phyloP scores from a whole-genome alignment of 2,113 vertebrate genomes.

The Motacilla tschutschensis region DNA sequence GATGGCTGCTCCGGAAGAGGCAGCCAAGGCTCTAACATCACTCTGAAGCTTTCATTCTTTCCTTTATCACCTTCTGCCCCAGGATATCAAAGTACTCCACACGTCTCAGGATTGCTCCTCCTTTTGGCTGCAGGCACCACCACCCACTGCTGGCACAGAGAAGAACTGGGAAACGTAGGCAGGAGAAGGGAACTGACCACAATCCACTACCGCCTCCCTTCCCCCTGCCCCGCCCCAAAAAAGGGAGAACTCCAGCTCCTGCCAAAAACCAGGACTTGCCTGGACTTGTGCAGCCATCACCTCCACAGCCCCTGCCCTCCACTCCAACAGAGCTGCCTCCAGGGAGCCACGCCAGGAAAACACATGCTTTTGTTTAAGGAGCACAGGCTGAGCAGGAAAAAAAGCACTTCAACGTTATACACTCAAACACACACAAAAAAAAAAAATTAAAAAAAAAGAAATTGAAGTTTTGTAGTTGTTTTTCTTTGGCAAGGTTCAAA shows the following conservation, averaged over 20 bases:
- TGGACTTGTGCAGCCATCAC: slow-evolving; percentile 2
- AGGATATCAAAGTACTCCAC: neutral
- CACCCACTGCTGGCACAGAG: neutral
- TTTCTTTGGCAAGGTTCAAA: slow-evolving; percentile 13
- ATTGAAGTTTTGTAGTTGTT: neutral
- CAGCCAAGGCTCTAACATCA: neutral
- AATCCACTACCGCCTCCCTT: neutral
- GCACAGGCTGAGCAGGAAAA: neutral
- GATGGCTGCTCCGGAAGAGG: neutral
- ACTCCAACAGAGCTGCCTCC: neutral
- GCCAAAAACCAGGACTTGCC: neutral
- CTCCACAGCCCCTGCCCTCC: neutral
- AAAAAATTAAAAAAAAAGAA: neutral
- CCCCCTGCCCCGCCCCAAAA: rapidly evolving
- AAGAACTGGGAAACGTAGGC: neutral
- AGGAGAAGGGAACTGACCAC: neutral
- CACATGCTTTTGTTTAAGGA: slow-evolving; percentile 58
- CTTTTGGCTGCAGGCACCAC: neutral
- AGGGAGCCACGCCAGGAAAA: slow-evolving; percentile 25
- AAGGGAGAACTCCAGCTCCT: neutral
- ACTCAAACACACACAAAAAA: neutral
- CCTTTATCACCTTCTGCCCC: slow-evolving; percentile 27
- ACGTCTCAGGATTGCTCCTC: neutral
- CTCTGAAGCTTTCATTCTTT: neutral
- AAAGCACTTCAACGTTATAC: neutral